Evolutionary conservation across 1,140 invertebrate species (phyloP), one percentile per base, ranked within the genome.

Genomic region (Anastrepha ludens): DNA sequence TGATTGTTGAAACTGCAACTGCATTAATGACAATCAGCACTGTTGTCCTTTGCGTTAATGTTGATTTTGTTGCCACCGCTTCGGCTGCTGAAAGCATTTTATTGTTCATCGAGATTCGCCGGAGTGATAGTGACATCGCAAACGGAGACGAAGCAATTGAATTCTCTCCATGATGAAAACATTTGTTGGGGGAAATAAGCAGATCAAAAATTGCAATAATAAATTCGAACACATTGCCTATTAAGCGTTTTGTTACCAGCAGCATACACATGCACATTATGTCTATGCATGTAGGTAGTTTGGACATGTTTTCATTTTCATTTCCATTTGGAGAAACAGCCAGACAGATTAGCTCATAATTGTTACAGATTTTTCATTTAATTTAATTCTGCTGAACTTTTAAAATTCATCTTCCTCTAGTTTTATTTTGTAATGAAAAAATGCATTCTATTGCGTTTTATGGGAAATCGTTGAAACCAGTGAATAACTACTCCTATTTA

Each of bases 51-150:
- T 39, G 39, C 17, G 41, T 74, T 74, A 74, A 44, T 74, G 67
- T 74, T 47, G 67, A 74, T 74, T 44, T 74, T 41, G 67, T 74
- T 44, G 41, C 41, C 41, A 5, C 67, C 44, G 41, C 13, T 47
- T 47, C 20, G 67, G 11, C 6, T 74, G 67, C 67, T 74, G 67
- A 74, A 74, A 74, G 67, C 41, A 74, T 74, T 74, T 74, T 74
- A 74, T n/a, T 74, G 67, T 74, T 47, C 67, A 44, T 74, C 67
- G 39, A 44, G 67, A 74, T 74, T 74, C 67, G 67, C 67, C 29
- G 17, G 39, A 74, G 67, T 15, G 67, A 74, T 74, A 44, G 67
- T 6, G 41, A 2, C 11, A 74, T 74, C 17, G 41, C 44, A 74
- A 47, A 15, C 9, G 15, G 41, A 74, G 39, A 13, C 39, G 67